phyloP scores from a whole-genome alignment of 2,888 invertebrate species.

The Antitype chi region DNA sequence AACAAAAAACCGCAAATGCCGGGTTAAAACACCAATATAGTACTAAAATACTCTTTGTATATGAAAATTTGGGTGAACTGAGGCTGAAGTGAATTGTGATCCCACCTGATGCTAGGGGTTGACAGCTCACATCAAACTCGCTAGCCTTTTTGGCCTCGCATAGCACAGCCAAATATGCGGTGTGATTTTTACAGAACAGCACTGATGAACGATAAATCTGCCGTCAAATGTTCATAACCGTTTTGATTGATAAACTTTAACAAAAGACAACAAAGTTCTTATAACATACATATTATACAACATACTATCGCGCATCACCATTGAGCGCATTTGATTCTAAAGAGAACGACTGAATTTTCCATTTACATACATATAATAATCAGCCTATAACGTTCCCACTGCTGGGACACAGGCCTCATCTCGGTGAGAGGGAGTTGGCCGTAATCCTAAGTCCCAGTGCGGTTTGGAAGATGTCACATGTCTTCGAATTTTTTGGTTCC shows the following conservation, averaged over 20 bases:
- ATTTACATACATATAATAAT: background rate
- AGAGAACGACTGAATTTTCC: conserved; percentile 1
- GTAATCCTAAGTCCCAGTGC: too few relatives aligned
- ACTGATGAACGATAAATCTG: background rate
- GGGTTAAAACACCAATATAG: conserved; percentile 23
- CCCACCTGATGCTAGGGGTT: background rate
- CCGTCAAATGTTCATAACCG: background rate
- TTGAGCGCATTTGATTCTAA: background rate
- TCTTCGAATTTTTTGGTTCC: too few relatives aligned
- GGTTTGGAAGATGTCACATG: too few relatives aligned
- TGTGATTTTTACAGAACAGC: background rate
- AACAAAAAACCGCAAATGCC: conserved; percentile 14
- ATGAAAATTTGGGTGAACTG: background rate
- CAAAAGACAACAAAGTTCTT: background rate
- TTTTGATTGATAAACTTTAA: background rate
- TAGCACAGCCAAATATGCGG: too few relatives aligned
- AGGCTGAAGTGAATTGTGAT: background rate
- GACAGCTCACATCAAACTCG: background rate
- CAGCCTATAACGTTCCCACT: too few relatives aligned
- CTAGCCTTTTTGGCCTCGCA: background rate
- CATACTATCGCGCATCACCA: background rate
- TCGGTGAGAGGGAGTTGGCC: too few relatives aligned
- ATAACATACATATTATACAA: too few relatives aligned
- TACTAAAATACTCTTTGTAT: conserved; percentile 13
- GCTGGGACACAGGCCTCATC: too few relatives aligned